Evolutionary conservation across 1,140 invertebrate genomes (phyloP).

Genomic region (Pseudomyrmex cubaensis): DNA sequence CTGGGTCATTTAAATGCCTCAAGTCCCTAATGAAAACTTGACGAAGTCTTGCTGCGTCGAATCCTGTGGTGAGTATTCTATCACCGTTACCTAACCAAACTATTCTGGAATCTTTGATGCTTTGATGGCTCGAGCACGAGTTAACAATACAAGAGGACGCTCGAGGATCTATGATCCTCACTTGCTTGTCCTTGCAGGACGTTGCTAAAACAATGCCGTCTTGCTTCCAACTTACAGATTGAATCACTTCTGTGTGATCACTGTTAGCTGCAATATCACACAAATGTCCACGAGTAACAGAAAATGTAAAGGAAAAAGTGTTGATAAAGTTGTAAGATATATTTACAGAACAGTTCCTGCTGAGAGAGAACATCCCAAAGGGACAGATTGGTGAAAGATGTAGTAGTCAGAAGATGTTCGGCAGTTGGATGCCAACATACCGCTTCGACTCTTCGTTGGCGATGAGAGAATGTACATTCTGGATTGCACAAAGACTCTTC

Average conservation of each 20-base stretch:
- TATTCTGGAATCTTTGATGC: constrained; percentile 95
- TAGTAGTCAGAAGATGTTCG: constrained; percentile 93
- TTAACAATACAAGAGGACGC: constrained; percentile 87
- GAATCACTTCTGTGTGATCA: constrained; percentile 93
- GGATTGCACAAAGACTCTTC: constrained; percentile 92
- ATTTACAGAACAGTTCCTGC: constrained; percentile 92
- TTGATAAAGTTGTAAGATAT: constrained; percentile 18
- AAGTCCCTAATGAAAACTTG: constrained; percentile 95
- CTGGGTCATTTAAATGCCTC: constrained; percentile 91
- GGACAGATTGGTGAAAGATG: constrained; percentile 92
- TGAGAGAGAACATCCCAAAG: constrained; percentile 94
- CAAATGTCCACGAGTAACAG: constrained; percentile 27
- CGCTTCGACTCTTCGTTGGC: constrained; percentile 93
- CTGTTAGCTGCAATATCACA: constrained; percentile 87
- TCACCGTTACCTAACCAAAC: constrained; percentile 93
- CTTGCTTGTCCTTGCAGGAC: constrained; percentile 93
- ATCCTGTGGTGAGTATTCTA: constrained; percentile 93
- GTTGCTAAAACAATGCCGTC: constrained; percentile 91
- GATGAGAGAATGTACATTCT: constrained; percentile 92
- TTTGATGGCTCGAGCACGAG: constrained; percentile 91
- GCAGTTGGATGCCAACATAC: constrained; percentile 94
- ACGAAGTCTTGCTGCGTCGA: constrained; percentile 91
- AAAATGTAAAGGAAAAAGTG: neutral
- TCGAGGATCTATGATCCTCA: constrained; percentile 93
- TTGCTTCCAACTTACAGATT: constrained; percentile 93